Conservation (phyloP, 2,888 invertebrate species). For the Lochmaea crataegi region DNA sequence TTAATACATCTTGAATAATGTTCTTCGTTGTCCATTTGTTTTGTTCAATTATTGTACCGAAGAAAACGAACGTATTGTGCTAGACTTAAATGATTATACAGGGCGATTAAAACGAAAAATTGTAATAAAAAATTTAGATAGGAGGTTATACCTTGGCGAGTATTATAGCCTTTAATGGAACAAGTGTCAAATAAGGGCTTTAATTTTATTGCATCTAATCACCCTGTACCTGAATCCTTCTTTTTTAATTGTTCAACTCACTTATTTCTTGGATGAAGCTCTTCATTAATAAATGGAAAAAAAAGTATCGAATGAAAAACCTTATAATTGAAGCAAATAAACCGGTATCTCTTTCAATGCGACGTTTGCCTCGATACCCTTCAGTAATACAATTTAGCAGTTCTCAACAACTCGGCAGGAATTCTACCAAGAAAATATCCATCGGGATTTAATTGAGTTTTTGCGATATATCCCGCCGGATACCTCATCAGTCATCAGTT, state of each 20-base stretch:
- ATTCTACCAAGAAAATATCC: constrained; percentile 36
- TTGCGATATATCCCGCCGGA: constrained; percentile 56
- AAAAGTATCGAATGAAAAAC: neutral
- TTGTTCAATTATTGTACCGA: neutral
- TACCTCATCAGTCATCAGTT: constrained; percentile 57
- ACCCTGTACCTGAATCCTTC: too few species aligned
- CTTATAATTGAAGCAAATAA: neutral
- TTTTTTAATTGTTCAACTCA: too few species aligned
- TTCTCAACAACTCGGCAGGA: constrained; percentile 17
- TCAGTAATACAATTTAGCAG: constrained; percentile 26
- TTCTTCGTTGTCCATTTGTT: constrained; percentile 2
- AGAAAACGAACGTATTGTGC: neutral
- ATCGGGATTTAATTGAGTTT: constrained; percentile 57
- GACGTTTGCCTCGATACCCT: neutral
- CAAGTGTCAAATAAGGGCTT: too few species aligned
- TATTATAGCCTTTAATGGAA: too few species aligned
- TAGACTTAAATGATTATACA: neutral
- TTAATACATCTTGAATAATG: constrained; percentile 20
- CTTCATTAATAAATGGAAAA: too few species aligned
- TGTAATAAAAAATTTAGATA: too few species aligned
- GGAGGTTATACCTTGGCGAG: too few species aligned
- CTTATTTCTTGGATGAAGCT: too few species aligned
- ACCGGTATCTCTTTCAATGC: neutral
- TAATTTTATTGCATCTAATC: too few species aligned
- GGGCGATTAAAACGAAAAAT: too few species aligned